phyloP scores from a whole-genome alignment of 2,113 vertebrate species.

The Hylia prasina region DNA sequence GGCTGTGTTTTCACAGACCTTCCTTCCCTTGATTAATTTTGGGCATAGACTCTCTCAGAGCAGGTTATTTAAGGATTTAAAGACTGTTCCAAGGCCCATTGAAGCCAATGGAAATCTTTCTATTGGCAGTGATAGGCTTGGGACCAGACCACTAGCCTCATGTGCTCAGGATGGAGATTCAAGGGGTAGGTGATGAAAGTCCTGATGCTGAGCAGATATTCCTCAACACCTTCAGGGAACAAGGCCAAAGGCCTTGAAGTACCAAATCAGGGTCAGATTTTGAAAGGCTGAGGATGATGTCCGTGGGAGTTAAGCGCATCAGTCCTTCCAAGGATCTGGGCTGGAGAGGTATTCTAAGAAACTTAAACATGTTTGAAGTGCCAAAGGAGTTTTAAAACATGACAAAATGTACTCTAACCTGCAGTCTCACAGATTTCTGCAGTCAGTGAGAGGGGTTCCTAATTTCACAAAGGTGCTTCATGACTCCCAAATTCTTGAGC shows the following conservation, averaged over 20 bases:
- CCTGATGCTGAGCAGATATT: background rate
- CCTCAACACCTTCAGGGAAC: background rate
- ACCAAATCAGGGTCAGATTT: background rate
- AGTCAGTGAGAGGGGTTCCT: background rate
- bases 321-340: background rate
- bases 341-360: slow-evolving; percentile 7
- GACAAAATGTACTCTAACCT: rapidly evolving
- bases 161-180: background rate
- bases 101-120: slow-evolving; percentile 13
- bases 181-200: background rate
- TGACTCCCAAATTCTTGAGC: background rate
- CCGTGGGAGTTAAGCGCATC: background rate
- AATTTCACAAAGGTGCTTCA: background rate
- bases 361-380: background rate
- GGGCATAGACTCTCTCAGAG: slow-evolving; percentile 40
- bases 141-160: background rate
- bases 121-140: background rate
- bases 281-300: background rate
- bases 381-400: background rate
- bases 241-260: background rate
- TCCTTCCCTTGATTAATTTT: slow-evolving; percentile 56
- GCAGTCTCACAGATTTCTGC: background rate
- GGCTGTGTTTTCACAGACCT: slow-evolving; percentile 61
- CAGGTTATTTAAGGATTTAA: slow-evolving; percentile 58
- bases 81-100: background rate